These are phyloP conservation scores for Apis cerana DNA, from an alignment of 1,140 invertebrate genomes.

Conservation along the genomic window DNA sequence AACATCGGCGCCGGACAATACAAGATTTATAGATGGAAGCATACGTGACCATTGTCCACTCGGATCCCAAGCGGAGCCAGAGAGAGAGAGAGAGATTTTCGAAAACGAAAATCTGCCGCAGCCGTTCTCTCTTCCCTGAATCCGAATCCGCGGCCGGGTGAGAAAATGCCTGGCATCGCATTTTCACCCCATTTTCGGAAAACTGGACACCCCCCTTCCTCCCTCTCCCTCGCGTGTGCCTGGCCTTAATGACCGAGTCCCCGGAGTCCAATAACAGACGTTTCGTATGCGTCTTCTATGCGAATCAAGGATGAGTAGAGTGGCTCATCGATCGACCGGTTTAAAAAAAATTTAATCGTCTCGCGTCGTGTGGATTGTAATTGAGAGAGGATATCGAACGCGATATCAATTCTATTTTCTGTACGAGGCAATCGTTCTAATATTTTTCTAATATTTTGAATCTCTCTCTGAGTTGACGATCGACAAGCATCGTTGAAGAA, in stretches of 20 bases:
- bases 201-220: slow-evolving; percentile 27
- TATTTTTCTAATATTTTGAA: too few species aligned
- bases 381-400: too few species aligned
- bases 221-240: not conserved
- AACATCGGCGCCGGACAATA: slow-evolving; percentile 78
- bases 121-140: slow-evolving; percentile 8
- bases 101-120: slow-evolving; percentile 33
- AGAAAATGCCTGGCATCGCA: slow-evolving; percentile 46
- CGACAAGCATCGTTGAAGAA: too few species aligned
- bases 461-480: too few species aligned
- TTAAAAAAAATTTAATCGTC: too few species aligned
- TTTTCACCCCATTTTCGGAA: slow-evolving; percentile 40
- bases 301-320: too few species aligned
- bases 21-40: slow-evolving; percentile 79
- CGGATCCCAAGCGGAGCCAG: slow-evolving; percentile 18
- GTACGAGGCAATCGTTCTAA: too few species aligned
- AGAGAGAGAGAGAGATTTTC: slow-evolving; percentile 41
- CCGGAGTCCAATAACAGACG: slow-evolving; percentile 41
- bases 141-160: slow-evolving; percentile 32
- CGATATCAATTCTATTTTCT: too few species aligned
- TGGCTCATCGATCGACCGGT: too few species aligned
- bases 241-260: slow-evolving; percentile 38
- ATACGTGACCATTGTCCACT: slow-evolving; percentile 72
- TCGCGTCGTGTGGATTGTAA: too few species aligned
- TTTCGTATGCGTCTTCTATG: slow-evolving; percentile 2